Base-by-base conservation (phyloP, 2,113 vertebrate genomes). In the Ceyx melanurus region DNA sequence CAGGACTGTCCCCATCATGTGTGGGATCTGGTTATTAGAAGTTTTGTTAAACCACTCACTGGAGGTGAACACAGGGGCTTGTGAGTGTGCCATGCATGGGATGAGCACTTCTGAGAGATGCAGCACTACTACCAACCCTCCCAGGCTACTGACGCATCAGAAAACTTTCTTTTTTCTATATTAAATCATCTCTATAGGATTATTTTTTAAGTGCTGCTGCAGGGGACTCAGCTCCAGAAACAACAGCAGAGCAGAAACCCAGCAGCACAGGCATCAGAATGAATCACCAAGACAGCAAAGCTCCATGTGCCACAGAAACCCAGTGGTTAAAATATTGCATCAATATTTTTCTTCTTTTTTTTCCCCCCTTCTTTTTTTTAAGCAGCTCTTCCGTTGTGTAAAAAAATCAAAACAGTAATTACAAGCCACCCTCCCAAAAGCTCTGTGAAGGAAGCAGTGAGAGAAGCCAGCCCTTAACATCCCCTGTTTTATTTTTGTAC, bases 401-500 rank as follows among this genome's bases (percentile, higher is more conserved):
- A 37, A 53, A 42, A 74, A 89, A 86, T 54, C 53, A 43, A 92
- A 62, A 51, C 76, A 78, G 50, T 8, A 40, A 93, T 82, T 88
- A 48, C 29, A 70, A 90, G n/a, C 45, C 80, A 70, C 77, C 86
- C 61, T 45, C 78, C 87, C 66, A 37, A 51, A 87, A 64, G 14
- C 40, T 35, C 64, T 3, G 14, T 1, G 45, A 51, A 50, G 45
- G 58, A 50, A 91, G 78, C 50, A 67, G 64, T 1, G 15, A 53
- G 56, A 93, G 76, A 29, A 94, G 46, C 61, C 84, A 92, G 86
- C 54, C 75, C 70, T 42, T 25, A 56, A n/a, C 57, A 78, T 1
- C 66, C 16, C 0, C 3, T 9, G 1, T 40, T 46, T 88, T 88
- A 46, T 87, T 93, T 94, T 82, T 87, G 86, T 93, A 99, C 99